Percentiles rank a stretch among this genome's conserved stretches.
These are phyloP conservation scores for Hystrix cristata DNA, from an alignment of 2,113 vertebrate species.

Conservation along the genomic window DNA sequence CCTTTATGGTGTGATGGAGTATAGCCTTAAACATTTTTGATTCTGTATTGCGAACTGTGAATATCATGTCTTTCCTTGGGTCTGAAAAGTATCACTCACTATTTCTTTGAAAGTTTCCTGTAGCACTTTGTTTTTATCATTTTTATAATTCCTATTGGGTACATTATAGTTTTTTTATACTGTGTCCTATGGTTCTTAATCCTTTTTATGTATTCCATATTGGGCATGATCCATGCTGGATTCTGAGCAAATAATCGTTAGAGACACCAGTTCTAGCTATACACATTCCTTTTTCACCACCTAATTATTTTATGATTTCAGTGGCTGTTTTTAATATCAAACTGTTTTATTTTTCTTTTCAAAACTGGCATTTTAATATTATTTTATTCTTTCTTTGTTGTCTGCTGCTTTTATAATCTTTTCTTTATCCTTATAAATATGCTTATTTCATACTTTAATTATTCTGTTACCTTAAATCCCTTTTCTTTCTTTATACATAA, in stretches of 20 bases:
- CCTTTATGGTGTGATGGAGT: not conserved
- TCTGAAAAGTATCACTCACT: not conserved
- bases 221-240: not conserved
- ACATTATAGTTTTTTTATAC: not conserved
- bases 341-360: not conserved
- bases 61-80: not conserved
- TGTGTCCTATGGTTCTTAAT: not conserved
- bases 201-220: not conserved
- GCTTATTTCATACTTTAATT: constrained; percentile 7
- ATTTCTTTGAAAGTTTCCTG: not conserved
- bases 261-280: not conserved
- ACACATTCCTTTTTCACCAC: not conserved
- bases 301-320: not conserved
- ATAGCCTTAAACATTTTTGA: not conserved
- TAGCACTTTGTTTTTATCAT: not conserved
- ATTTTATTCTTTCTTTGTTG: not conserved
- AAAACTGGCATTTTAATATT: not conserved
- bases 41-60: not conserved
- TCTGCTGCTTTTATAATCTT: not conserved
- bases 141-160: not conserved
- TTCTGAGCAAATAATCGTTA: not conserved
- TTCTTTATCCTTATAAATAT: not conserved
- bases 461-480: not conserved
- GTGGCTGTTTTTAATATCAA: not conserved
- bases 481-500: not conserved